These are phyloP conservation scores for Oreochromis grahami DNA, from an alignment of 2,797 vertebrate genomes.

Conservation along the genomic window DNA sequence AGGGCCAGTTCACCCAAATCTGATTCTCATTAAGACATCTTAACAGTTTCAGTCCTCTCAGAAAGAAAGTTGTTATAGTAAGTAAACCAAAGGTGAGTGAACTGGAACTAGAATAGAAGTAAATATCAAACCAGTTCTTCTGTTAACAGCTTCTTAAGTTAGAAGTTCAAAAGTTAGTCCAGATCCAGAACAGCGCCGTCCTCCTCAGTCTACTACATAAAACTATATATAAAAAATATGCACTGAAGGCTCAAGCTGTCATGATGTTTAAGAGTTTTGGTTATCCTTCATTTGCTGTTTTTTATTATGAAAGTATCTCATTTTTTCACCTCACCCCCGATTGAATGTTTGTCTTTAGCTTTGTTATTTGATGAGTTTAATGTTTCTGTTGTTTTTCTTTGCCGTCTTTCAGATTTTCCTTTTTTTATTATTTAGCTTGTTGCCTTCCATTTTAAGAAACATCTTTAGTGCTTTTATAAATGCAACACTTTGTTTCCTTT, in stretches of 20 bases:
- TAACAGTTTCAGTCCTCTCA: background rate
- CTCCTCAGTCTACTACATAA: background rate
- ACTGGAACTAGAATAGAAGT: background rate
- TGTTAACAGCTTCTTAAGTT: background rate
- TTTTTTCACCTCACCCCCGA: background rate
- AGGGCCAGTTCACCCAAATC: background rate
- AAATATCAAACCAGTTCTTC: background rate
- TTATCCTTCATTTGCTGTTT: background rate
- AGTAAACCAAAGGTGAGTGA: background rate
- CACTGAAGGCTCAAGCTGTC: background rate
- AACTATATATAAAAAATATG: background rate
- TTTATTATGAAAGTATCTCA: background rate
- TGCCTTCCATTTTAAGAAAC: background rate
- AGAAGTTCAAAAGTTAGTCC: background rate
- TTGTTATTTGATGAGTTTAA: rapidly evolving
- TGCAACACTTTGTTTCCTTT: background rate
- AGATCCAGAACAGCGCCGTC: background rate
- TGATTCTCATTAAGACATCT: rapidly evolving
- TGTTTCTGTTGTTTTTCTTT: background rate
- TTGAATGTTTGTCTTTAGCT: background rate
- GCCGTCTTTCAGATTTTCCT: background rate
- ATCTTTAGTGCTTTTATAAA: background rate
- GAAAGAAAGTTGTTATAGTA: background rate
- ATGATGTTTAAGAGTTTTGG: background rate
- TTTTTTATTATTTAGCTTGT: rapidly evolving